phyloP scores from a whole-genome alignment of 2,113 vertebrate genomes.

The Trochalopteron elliotii region DNA sequence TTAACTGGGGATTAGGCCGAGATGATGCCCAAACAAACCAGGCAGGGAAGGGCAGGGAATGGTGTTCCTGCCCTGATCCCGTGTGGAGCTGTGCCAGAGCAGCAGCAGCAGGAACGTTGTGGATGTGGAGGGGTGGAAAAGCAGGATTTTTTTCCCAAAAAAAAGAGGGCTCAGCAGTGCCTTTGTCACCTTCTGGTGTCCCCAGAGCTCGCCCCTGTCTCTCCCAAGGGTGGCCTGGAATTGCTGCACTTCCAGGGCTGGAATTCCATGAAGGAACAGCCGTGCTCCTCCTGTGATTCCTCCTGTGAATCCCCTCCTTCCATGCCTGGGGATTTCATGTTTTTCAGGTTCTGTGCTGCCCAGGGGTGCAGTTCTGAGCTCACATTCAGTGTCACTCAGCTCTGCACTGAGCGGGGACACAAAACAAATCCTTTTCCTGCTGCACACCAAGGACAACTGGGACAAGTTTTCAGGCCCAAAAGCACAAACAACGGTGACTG shows the following conservation, averaged over 20 bases:
- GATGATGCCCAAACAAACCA: slow-evolving; percentile 45
- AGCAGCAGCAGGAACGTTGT: neutral
- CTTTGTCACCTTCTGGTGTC: neutral
- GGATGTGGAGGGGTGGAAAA: neutral
- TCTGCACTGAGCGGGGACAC: too few species aligned
- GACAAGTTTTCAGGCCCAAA: too few species aligned
- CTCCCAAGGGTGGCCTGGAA: accelerated
- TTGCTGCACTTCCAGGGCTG: neutral
- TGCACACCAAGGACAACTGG: too few species aligned
- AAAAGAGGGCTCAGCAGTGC: neutral
- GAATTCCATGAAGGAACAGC: neutral
- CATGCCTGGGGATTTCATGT: too few species aligned
- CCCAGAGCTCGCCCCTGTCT: neutral
- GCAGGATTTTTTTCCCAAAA: neutral
- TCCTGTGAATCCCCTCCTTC: neutral
- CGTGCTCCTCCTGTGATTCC: neutral
- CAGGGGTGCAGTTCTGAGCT: too few species aligned
- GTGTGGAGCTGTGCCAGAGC: slow-evolving; percentile 3
- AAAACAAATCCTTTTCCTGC: too few species aligned
- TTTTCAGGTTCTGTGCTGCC: too few species aligned
- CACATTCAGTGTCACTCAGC: too few species aligned
- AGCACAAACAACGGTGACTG: too few species aligned
- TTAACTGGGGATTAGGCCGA: slow-evolving; percentile 50
- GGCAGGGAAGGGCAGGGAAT: slow-evolving; percentile 15
- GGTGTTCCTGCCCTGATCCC: neutral